These are phyloP conservation scores for Engraulis encrasicolus DNA, from an alignment of 2,113 vertebrate genomes.

Conservation along the genomic window DNA sequence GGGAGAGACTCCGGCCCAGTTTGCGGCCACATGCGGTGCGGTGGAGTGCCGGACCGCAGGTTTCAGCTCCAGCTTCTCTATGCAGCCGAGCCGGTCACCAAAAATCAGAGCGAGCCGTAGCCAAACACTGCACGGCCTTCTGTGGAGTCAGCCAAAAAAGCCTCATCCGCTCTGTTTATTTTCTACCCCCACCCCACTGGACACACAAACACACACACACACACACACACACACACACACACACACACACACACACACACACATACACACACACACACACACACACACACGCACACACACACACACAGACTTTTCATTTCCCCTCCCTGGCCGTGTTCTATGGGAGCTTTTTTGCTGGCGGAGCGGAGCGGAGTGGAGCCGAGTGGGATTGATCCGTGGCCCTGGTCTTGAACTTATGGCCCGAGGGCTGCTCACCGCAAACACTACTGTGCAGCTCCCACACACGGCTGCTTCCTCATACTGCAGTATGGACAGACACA, in stretches of 20 bases:
- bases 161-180: constrained; percentile 2
- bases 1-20: background rate
- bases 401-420: constrained; percentile 67
- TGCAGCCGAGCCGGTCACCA: background rate
- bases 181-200: background rate
- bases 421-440: constrained; percentile 69
- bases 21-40: background rate
- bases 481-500: constrained; percentile 39
- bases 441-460: constrained; percentile 61
- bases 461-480: constrained; percentile 55
- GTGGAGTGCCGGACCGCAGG: background rate
- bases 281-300: too few relatives aligned
- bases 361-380: constrained; percentile 54
- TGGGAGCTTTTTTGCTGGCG: constrained; percentile 60
- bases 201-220: too few relatives aligned
- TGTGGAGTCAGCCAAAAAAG: constrained; percentile 18
- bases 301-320: constrained; percentile 46
- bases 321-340: constrained; percentile 51
- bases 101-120: background rate
- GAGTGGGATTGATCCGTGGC: constrained; percentile 68
- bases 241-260: too few relatives aligned
- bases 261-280: too few relatives aligned
- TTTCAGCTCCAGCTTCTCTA: background rate
- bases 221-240: too few relatives aligned
- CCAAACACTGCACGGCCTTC: background rate